phyloP scores from a whole-genome alignment of 1,140 invertebrate genomes.

The Drosophila erecta region DNA sequence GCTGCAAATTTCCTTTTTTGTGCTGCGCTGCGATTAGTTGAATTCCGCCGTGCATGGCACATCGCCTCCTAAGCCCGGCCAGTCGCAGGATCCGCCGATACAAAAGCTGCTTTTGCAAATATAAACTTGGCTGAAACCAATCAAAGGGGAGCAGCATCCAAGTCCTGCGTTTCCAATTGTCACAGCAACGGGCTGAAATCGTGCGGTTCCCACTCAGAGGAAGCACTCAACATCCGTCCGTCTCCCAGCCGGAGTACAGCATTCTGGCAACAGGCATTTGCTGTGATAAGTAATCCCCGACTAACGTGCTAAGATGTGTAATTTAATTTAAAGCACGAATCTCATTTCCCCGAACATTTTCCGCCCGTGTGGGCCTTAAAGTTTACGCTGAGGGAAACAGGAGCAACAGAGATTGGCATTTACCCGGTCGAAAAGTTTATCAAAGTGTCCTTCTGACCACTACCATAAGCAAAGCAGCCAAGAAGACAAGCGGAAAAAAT shows the following conservation, averaged over 20 bases:
- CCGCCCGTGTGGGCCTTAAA: constrained; percentile 28
- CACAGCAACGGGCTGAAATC: background rate
- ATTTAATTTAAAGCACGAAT: constrained; percentile 54
- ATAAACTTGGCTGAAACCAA: constrained; percentile 4
- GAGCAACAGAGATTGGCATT: constrained; percentile 6
- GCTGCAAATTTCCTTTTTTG: constrained; percentile 53
- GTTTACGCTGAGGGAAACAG: constrained; percentile 17
- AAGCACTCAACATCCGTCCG: background rate
- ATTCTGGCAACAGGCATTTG: constrained; percentile 7
- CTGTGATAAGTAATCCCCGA: constrained; percentile 53
- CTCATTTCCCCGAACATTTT: constrained; percentile 18
- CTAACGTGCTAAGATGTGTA: constrained; percentile 66
- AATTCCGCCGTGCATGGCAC: constrained; percentile 64
- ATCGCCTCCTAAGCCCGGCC: constrained; percentile 12
- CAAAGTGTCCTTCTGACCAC: background rate
- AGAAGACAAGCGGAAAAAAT: constrained; percentile 61
- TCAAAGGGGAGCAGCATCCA: constrained; percentile 13
- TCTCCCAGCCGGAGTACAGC: background rate
- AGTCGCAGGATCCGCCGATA: constrained; percentile 28
- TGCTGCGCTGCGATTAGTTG: constrained; percentile 40
- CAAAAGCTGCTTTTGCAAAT: constrained; percentile 40
- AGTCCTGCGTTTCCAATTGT: background rate
- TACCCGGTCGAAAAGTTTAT: constrained; percentile 42
- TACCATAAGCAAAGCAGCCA: constrained; percentile 58
- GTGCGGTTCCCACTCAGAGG: background rate